phyloP scores from a whole-genome alignment of 1,140 invertebrate genomes.

The Zaprionus inermis region DNA sequence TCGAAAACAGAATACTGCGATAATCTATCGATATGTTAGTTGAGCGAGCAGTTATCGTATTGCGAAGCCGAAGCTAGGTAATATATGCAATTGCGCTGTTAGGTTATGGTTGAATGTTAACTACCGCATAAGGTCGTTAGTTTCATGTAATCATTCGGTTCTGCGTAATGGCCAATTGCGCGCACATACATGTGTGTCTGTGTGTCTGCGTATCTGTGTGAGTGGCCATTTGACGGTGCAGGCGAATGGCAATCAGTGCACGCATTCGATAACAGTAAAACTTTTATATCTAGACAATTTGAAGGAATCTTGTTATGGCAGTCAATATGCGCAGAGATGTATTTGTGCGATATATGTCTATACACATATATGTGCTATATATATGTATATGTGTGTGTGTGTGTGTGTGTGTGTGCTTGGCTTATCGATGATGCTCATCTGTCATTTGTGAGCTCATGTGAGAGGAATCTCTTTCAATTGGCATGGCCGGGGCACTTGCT shows the following conservation, averaged over 20 bases:
- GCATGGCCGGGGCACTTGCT: constrained; percentile 27
- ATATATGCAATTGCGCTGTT: background rate
- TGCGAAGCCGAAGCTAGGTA: background rate
- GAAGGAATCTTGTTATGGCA: constrained; percentile 21
- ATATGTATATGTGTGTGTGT: background rate
- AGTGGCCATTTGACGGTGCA: constrained; percentile 7
- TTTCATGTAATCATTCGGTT: background rate
- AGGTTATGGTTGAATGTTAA: constrained; percentile 2
- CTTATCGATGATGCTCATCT: constrained; percentile 48
- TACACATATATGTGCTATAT: background rate
- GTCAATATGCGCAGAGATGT: background rate
- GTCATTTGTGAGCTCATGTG: constrained; percentile 52
- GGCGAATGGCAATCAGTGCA: constrained; percentile 27
- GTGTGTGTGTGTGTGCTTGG: constrained; percentile 14
- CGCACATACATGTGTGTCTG: background rate
- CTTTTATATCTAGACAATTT: constrained; percentile 29
- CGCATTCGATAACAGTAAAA: constrained; percentile 30
- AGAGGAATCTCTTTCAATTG: constrained; percentile 55
- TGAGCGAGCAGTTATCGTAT: background rate
- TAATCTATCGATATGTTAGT: background rate
- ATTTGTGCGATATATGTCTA: constrained; percentile 2
- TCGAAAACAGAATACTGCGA: background rate
- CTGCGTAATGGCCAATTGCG: background rate
- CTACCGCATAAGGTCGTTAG: background rate
- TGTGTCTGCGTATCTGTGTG: background rate